Percentiles rank a stretch among this genome's conserved stretches.
These are phyloP conservation scores for Poecilia latipinna DNA, from an alignment of 2,113 vertebrate species.

Conservation along the genomic window DNA sequence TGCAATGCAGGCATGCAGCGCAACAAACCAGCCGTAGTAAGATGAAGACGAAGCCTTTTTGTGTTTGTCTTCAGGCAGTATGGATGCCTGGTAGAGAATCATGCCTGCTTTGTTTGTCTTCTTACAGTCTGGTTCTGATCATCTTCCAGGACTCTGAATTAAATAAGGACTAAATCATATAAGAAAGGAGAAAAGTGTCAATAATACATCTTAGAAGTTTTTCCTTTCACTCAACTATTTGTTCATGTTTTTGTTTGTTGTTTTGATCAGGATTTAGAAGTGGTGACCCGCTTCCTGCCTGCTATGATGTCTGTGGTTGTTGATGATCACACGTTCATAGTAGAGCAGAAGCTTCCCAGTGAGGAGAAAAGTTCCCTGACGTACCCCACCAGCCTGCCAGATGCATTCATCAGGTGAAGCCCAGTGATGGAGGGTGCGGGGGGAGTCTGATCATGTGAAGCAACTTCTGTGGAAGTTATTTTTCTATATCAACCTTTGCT, in stretches of 20 bases:
- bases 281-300: slow-evolving; percentile 94
- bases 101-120: too few species aligned
- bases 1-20: too few species aligned
- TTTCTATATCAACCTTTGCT: not conserved
- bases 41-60: too few species aligned
- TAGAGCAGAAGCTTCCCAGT: slow-evolving; percentile 91
- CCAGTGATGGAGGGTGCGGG: too few species aligned
- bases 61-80: too few species aligned
- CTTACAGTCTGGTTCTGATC: too few species aligned
- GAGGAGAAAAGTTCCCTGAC: slow-evolving; percentile 87
- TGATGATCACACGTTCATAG: slow-evolving; percentile 91
- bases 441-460: not conserved
- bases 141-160: not conserved
- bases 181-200: not conserved
- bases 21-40: too few species aligned
- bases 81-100: too few species aligned
- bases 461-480: not conserved
- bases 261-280: slow-evolving; percentile 85
- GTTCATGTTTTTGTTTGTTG: not conserved
- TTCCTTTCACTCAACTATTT: not conserved
- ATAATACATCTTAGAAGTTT: not conserved
- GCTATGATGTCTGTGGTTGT: slow-evolving; percentile 96
- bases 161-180: not conserved
- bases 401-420: slow-evolving; percentile 87
- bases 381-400: slow-evolving; percentile 88